Base-by-base conservation (phyloP, 2,888 invertebrate genomes). In the Caenorhabditis macrosperma region DNA sequence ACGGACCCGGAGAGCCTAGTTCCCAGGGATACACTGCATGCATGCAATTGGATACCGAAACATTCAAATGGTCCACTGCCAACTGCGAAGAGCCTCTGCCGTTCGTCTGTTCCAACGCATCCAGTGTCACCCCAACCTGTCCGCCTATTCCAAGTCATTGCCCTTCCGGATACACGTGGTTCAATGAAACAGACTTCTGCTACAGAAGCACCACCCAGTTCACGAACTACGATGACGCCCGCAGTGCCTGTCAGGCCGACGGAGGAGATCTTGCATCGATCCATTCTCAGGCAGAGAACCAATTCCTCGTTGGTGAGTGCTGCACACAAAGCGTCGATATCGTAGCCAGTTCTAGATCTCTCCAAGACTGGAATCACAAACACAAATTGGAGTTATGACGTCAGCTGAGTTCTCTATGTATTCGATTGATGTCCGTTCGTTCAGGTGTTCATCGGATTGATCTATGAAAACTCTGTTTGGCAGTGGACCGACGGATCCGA, bases 401-500 rank as follows among this genome's bases (percentile, higher is more conserved):
- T n/a, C n/a, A n/a, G n/a, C n/a, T n/a, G n/a, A n/a, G n/a, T n/a
- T n/a, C n/a, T n/a, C n/a, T n/a, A n/a, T n/a, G n/a, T n/a, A n/a
- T n/a, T n/a, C n/a, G n/a, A n/a, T n/a, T n/a, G 26, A 44, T 26
- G 26, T 26, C 15, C n/a, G 28, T 2, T 64, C 30, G 50, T 50
- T 33, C 22, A 59, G 1, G 64, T 64, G 2, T 64, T 17, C 20
- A 64, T 64, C 17, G 64, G 64, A 33, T 33, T 50, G 5, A 12
- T n/a, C 17, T 64, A 50, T 50, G 64, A 50, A 22, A 52, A 7
- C 24, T n/a, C n/a, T 0, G 15, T 10, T 0, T 75, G 75, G 75
- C 4, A 46, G 54, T 75, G 75, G 75, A 67, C 75, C 0, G 75
- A 75, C 28, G 67, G 75, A 28, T 44, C 60, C n/a, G 7, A 12